phyloP scores from a whole-genome alignment of 2,113 vertebrate genomes.

The Aix galericulata region DNA sequence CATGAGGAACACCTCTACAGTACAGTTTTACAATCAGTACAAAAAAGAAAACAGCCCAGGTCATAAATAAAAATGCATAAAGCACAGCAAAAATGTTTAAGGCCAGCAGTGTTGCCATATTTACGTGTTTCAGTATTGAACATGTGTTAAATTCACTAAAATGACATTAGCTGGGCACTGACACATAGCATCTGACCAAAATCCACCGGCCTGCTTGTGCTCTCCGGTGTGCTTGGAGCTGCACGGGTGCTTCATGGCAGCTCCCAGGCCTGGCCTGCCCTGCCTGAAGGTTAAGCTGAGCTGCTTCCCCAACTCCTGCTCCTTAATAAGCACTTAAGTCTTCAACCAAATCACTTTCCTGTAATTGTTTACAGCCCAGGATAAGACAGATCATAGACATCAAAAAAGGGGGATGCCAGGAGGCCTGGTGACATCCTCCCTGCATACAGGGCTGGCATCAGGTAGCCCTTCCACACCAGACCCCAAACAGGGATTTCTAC shows the following conservation, averaged over 20 bases:
- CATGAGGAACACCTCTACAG: neutral
- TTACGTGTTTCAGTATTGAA: neutral
- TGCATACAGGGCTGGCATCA: neutral
- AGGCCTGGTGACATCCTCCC: neutral
- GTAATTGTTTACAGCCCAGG: neutral
- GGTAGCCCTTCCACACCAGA: neutral
- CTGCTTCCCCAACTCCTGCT: fast-evolving
- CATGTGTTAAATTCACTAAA: neutral
- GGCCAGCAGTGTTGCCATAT: neutral
- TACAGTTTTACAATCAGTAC: neutral
- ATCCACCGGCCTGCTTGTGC: neutral
- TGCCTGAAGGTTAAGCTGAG: neutral
- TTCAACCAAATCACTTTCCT: neutral
- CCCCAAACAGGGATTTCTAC: neutral
- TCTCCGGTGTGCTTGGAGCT: neutral
- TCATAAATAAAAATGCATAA: neutral
- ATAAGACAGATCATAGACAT: neutral
- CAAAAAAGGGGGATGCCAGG: neutral
- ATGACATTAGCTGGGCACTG: neutral
- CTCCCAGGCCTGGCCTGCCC: neutral
- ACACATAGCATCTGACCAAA: neutral
- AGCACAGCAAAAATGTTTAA: neutral
- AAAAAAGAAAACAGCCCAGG: neutral
- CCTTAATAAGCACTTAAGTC: neutral
- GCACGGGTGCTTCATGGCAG: neutral